phyloP scores from a whole-genome alignment of 2,888 invertebrate species.

The Molorchus minor region DNA sequence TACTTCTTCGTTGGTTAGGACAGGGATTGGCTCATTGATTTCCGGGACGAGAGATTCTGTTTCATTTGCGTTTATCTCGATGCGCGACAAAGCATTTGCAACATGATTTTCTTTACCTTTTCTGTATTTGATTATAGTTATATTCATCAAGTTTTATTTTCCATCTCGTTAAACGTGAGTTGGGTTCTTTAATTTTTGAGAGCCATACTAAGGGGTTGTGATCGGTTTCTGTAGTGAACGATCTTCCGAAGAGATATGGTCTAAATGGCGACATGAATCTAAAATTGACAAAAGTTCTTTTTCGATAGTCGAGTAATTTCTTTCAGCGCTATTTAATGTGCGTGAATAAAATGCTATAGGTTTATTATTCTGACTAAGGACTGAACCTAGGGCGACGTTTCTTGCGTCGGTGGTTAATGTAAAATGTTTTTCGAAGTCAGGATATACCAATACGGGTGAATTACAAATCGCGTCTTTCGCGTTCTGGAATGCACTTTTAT shows the following conservation, averaged over 20 bases:
- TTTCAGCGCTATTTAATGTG: constrained; percentile 1
- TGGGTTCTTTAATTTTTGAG: constrained; percentile 4
- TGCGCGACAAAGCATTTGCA: constrained; percentile 1
- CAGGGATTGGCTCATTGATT: too few species aligned
- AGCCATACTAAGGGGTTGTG: constrained; percentile 18
- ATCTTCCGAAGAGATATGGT: constrained; percentile 6
- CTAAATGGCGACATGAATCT: too few species aligned
- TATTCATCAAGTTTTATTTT: constrained; percentile 6
- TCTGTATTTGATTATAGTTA: constrained; percentile 10
- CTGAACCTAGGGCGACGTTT: too few species aligned
- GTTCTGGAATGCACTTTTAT: too few species aligned
- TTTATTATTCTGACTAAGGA: not conserved
- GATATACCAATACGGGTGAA: not conserved
- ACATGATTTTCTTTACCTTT: not conserved
- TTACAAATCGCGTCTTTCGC: too few species aligned
- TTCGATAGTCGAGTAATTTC: not conserved
- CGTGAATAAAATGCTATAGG: not conserved
- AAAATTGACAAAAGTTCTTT: too few species aligned
- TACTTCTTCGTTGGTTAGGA: too few species aligned
- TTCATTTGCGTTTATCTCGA: too few species aligned
- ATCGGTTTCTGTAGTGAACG: not conserved
- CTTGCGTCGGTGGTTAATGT: not conserved
- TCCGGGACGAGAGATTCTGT: too few species aligned
- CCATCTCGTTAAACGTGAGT: constrained; percentile 5
- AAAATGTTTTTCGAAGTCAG: constrained; percentile 1